A percentile compares a stretch with the other conserved stretches of the same genome.
phyloP scores from a whole-genome alignment of 2,888 invertebrate species.

The Tigriopus californicus region DNA sequence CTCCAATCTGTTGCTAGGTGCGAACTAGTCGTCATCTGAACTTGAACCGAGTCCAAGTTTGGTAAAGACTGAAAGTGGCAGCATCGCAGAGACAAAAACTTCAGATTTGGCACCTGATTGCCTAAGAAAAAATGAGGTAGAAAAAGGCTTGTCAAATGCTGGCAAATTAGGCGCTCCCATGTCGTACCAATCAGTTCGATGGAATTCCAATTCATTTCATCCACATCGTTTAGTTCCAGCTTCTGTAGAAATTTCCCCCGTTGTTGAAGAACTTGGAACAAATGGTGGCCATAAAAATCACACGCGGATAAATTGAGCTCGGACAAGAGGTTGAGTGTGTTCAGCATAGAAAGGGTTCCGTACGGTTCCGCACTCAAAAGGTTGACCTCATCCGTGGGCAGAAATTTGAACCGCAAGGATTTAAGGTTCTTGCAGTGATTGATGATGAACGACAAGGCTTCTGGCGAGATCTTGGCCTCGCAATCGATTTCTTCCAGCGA shows the following conservation, averaged over 20 bases:
- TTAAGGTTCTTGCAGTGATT: constrained; percentile 1
- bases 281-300: constrained; percentile 7
- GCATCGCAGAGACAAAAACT: neutral
- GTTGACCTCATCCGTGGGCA: too few species aligned
- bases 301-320: neutral
- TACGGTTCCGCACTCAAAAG: too few species aligned
- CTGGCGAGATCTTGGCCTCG: neutral
- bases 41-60: neutral
- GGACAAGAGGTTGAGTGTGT: neutral
- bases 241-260: neutral
- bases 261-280: constrained; percentile 5
- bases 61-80: neutral
- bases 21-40: neutral
- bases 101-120: neutral
- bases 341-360: neutral
- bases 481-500: constrained; percentile 4
- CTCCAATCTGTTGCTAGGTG: neutral
- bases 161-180: too few species aligned
- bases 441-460: neutral
- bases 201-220: constrained; percentile 9
- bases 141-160: too few species aligned
- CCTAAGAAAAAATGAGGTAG: too few species aligned
- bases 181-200: neutral
- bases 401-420: neutral
- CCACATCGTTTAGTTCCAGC: neutral